Percentiles rank a stretch among this genome's conserved stretches.
phyloP scores from a whole-genome alignment of 2,888 invertebrate genomes.

The Lithophane ornitopus region DNA sequence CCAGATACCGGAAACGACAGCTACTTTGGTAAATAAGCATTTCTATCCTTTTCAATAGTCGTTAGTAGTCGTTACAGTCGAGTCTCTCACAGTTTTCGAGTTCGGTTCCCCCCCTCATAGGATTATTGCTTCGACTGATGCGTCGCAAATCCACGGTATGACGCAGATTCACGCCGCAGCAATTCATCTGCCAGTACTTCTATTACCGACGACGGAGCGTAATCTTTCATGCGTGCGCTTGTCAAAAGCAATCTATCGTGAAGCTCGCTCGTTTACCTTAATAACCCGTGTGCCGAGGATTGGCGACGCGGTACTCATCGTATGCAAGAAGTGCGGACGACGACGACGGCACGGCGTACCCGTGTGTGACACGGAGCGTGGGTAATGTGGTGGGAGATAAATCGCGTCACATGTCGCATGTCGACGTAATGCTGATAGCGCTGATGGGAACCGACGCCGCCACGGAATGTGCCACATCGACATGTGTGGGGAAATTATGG shows the following conservation, averaged over 20 bases:
- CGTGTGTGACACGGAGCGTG: neutral
- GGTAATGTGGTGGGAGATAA: slow-evolving; percentile 13
- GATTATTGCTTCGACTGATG: neutral
- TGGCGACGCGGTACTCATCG: neutral
- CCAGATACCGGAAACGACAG: neutral
- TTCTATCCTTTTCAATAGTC: neutral
- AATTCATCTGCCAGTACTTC: neutral
- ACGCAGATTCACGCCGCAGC: slow-evolving; percentile 9
- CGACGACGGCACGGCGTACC: neutral
- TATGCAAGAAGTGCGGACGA: no score
- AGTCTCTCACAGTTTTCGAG: neutral
- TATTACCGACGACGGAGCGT: neutral
- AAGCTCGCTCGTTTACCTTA: slow-evolving; percentile 5
- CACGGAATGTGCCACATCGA: slow-evolving; percentile 18
- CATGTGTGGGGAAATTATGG: neutral
- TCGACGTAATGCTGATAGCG: slow-evolving; percentile 16
- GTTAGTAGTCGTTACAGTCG: neutral
- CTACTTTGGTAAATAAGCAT: neutral
- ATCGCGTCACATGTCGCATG: slow-evolving; percentile 16
- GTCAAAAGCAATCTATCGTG: slow-evolving; percentile 23
- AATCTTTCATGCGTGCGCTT: neutral
- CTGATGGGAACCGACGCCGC: neutral
- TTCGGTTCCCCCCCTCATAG: no score
- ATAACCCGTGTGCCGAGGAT: neutral
- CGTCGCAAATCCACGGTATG: slow-evolving; percentile 8